Percentiles rank a stretch among this genome's conserved stretches.
These are phyloP conservation scores for Drosophila ambigua DNA, from an alignment of 1,140 invertebrate species.

Conservation along the genomic window DNA sequence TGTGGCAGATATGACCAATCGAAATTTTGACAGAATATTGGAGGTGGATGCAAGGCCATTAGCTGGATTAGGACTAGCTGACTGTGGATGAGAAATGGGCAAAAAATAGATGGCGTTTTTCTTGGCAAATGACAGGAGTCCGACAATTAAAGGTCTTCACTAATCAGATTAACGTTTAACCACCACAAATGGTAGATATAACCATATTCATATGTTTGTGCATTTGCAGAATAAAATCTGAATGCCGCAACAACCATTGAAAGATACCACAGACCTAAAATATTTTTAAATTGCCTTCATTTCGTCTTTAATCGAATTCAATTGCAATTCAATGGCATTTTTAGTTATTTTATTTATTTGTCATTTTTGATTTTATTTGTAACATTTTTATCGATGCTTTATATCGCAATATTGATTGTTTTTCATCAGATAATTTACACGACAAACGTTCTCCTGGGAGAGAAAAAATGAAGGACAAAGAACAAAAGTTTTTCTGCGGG, in stretches of 20 bases:
- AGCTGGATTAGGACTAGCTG: not conserved
- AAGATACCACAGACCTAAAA: slow-evolving; percentile 18
- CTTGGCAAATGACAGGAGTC: no score
- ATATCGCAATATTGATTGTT: not conserved
- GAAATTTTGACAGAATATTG: not conserved
- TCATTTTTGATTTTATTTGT: no score
- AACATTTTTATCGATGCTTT: not conserved
- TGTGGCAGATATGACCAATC: slow-evolving; percentile 4
- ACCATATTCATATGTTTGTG: no score
- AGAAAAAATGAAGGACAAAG: slow-evolving; percentile 25
- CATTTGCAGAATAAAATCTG: not conserved
- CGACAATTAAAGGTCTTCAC: no score
- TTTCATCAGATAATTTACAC: slow-evolving; percentile 3
- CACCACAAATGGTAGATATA: not conserved
- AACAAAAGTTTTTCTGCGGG: slow-evolving; percentile 30
- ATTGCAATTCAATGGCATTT: slow-evolving; percentile 11
- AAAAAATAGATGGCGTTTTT: no score
- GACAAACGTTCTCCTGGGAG: slow-evolving; percentile 18
- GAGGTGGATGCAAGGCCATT: not conserved
- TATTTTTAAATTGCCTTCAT: slow-evolving; percentile 28
- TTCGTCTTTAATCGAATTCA: slow-evolving; percentile 41
- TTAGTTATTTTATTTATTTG: not conserved
- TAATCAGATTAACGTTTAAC: slow-evolving; percentile 20
- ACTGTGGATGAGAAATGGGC: not conserved
- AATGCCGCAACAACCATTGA: slow-evolving; percentile 5